Conservation (phyloP, 2,113 vertebrate genomes). For the Stictonetta naevosa region DNA sequence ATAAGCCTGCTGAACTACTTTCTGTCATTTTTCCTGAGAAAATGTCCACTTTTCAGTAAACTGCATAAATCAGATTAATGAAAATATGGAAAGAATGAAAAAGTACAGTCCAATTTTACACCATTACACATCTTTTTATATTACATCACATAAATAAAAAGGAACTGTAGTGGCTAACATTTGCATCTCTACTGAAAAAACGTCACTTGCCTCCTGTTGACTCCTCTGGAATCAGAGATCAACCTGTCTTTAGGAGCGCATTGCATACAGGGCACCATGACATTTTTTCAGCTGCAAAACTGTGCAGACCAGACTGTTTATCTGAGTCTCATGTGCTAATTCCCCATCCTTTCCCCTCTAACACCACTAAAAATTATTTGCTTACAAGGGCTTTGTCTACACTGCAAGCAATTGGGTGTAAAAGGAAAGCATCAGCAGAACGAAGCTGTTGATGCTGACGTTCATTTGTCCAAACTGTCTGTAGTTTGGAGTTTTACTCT, state of each 20-base stretch:
- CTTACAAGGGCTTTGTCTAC: background rate
- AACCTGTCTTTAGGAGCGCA: too few relatives aligned
- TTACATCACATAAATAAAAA: background rate
- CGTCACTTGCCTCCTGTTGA: background rate
- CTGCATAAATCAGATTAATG: background rate
- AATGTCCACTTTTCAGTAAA: background rate
- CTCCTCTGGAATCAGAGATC: background rate
- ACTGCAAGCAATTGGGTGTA: background rate
- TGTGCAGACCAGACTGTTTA: background rate
- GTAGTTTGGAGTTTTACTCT: background rate
- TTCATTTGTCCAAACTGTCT: background rate
- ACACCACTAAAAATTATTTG: background rate
- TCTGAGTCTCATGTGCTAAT: background rate
- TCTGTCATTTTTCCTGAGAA: background rate
- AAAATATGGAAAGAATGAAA: background rate
- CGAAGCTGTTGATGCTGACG: background rate
- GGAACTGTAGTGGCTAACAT: background rate
- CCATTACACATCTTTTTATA: background rate
- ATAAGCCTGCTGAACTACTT: background rate
- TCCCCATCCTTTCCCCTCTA: background rate
- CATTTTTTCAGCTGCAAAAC: background rate
- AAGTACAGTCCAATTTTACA: background rate
- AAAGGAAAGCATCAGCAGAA: background rate
- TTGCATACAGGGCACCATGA: background rate
- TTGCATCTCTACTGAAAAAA: background rate